phyloP scores from a whole-genome alignment of 2,113 vertebrate species.

The Gila orcuttii region DNA sequence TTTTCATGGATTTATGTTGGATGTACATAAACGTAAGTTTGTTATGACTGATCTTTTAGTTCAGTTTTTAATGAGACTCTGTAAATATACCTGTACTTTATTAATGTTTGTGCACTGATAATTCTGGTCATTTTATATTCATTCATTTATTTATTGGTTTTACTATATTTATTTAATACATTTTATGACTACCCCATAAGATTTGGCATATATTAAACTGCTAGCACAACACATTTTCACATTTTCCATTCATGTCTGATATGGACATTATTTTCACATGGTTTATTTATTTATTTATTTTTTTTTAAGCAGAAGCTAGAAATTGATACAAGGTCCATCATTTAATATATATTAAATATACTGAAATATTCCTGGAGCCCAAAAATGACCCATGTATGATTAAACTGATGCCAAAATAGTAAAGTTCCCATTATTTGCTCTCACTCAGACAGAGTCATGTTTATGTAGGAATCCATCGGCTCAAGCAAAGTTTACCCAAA shows the following conservation, averaged over 20 bases:
- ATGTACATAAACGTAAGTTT: constrained; percentile 93
- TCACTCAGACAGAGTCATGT: constrained; percentile 21
- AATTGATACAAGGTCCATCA: neutral
- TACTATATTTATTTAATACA: neutral
- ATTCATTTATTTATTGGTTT: neutral
- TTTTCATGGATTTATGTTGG: constrained; percentile 98
- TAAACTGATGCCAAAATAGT: neutral
- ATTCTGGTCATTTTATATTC: neutral
- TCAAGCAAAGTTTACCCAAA: constrained; percentile 93
- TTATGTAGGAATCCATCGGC: constrained; percentile 88
- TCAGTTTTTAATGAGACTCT: neutral
- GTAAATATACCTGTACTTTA: neutral
- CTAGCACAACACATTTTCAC: neutral
- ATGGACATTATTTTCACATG: neutral
- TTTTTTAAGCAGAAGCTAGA: neutral
- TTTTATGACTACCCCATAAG: neutral
- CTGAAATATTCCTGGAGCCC: neutral
- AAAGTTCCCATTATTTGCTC: constrained; percentile 12
- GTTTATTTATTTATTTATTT: neutral
- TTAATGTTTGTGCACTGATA: constrained; percentile 15
- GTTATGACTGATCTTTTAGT: neutral
- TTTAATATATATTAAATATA: neutral
- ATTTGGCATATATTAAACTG: neutral
- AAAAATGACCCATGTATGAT: neutral
- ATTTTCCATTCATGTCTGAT: neutral